Evolutionary conservation across 2,888 invertebrate species (phyloP), one percentile per base, ranked within the genome.

Genomic region (Esperia sulphurella): DNA sequence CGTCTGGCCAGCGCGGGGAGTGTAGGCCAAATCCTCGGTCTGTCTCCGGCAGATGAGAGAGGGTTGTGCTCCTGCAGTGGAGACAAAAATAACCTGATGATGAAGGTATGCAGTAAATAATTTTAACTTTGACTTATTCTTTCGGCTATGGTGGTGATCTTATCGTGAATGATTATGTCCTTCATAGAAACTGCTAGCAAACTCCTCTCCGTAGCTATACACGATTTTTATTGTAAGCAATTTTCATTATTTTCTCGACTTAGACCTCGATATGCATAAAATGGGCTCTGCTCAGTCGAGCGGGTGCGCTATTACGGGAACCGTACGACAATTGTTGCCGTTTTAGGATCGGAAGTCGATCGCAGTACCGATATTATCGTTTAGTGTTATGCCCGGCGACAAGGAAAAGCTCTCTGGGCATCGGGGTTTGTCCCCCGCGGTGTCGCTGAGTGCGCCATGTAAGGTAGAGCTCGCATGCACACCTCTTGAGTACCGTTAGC

Each of bases 351-450:
- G 79, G 72, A 76, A 80, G 75, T 75, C 75, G 78, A 75, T 75
- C 67, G 77, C 78, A 71, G 77, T 83, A 79, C 77, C 75, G 78
- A 76, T 75, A 83, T 84, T 84, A 87, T 83, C 85, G 85, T 85
- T 88, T 84, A 87, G 76, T 76, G 83, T 87, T 83, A 88, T 85
- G 83, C 80, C 59, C 72, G 71, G 76, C 74, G 80, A 88, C 88
- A 87, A 80, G 87, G 86, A 88, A 88, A 88, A 81, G 87, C 88
- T 88, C 81, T 88, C 76, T 68, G 61, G 65, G 54, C 59, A 47
- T 52, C 50, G 61, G 63, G 57, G 62, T 62, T 52, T 61, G 63
- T 63, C 63, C 71, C 75, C 75, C 76, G 73, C 64, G 63, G 57
- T 12, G 70, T 62, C 45, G 41, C 33, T 39, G 55, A 61, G 62